Base-by-base conservation (phyloP, 1,140 invertebrate genomes). In the Ylistrum balloti region DNA sequence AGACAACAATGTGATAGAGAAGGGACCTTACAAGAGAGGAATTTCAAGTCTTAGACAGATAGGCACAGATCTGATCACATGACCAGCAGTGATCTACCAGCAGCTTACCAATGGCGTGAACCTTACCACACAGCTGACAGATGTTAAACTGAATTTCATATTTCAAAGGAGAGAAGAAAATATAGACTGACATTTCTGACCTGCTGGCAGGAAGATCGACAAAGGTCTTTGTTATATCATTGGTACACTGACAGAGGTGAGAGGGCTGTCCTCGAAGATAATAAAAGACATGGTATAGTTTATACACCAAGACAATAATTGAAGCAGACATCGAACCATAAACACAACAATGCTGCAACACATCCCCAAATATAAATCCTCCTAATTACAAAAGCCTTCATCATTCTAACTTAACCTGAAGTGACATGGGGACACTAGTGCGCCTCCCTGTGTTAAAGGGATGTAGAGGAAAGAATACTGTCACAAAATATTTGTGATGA, bases 61-160 rank as follows among this genome's bases (percentile, higher is more conserved):
- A n/a, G n/a, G n/a, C n/a, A n/a, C n/a, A n/a, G n/a, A n/a, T n/a
- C n/a, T n/a, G n/a, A n/a, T n/a, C n/a, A n/a, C n/a, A 48, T 48
- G 45, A 48, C 45, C 11, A 2, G 20, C 15, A 74, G 56, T 28
- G 22, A 17, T 1, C 56, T n/a, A 1, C 41, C 22, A 28, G 3
- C 15, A 28, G 0, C 1, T 74, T 11, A 5, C n/a, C 9, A 74
- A 74, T 17, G 17, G 22, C 1, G 17, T 5, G 56, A 74, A n/a
- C 5, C n/a, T 74, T 74, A 74, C 56, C 15, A n/a, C 22, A 74
- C 56, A 74, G 56, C 56, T 74, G 56, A 74, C 56, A 74, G 56
- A 74, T 74, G 56, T n/a, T 74, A 74, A 74, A 74, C n/a, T 74
- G 22, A 74, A 74, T 74, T 74, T 74, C 56, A 74, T 74, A 74